Evolutionary conservation across 2,797 vertebrate species (phyloP), one percentile per base, ranked within the genome.

Genomic region (Melanotaenia boesemani): DNA sequence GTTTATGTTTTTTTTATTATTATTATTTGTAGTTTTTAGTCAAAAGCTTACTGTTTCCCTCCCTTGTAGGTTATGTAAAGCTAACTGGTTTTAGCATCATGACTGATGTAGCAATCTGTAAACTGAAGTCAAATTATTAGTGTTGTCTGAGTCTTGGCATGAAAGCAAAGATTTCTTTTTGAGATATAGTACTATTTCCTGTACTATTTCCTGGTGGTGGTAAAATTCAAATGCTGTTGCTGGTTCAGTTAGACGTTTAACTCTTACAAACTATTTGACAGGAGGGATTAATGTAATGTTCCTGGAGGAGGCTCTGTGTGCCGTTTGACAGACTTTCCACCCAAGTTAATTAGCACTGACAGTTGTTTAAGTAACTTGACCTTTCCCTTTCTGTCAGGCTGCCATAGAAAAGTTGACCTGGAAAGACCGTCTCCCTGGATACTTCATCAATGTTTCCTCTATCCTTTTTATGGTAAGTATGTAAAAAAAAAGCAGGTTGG

Each of bases 391-490:
- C 44, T 37, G 9, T 67, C 74, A 94, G 93, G 39, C 78, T 71
- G 94, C 91, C 76, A 91, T 95, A 39, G 95, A 97, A 59, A 98
- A 97, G 85, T 84, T 99, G 88, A 97, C 94, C 4, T 99, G 97
- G 95, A 97, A 90, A 81, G 98, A 99, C 77, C 96, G 97, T 13
- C 88, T 97, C 61, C 96, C 97, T 70, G 97, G 97, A 77, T 99
- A 99, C 78, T 91, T 96, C 82, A 95, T 96, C 72, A 99, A 97
- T 61, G 93, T 97, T 4, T 96, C 96, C 67, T 94, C 97, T 44
- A 97, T 99, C 89, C 94, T 99, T 83, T 97, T 99, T 36, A 99
- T 99, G 98, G 98, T 98, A 83, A 84, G 90, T 28, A 28, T 28
- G 28, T 28, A 28, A 73, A 10, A 13, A 18, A 55, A 48, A 67